phyloP scores from a whole-genome alignment of 2,797 vertebrate genomes.

The Phoxinus dragarum region DNA sequence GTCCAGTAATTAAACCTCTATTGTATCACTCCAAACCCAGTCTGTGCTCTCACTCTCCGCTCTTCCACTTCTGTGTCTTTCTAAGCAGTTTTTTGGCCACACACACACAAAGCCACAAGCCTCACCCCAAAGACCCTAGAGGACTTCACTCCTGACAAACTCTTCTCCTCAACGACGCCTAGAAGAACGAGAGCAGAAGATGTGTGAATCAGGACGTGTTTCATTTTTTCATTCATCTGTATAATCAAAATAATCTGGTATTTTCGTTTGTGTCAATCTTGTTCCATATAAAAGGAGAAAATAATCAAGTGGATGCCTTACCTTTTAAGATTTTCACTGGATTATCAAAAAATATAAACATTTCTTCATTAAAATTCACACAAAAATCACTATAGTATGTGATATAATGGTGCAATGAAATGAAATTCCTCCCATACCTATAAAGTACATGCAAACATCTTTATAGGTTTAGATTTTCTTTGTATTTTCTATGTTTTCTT shows the following conservation, averaged over 20 bases:
- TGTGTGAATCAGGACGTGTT: background rate
- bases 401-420: background rate
- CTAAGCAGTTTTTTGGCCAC: constrained; percentile 8
- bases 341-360: background rate
- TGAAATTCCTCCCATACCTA: background rate
- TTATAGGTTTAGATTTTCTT: background rate
- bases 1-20: constrained; percentile 20
- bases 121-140: background rate
- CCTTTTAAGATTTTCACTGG: background rate
- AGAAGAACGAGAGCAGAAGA: background rate
- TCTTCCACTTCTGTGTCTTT: constrained; percentile 10
- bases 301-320: background rate
- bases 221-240: background rate
- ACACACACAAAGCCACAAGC: too few relatives aligned
- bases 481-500: background rate
- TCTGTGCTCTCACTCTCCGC: constrained; percentile 16
- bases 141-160: background rate
- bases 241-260: too few relatives aligned
- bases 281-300: background rate
- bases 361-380: background rate
- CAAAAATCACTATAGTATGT: background rate
- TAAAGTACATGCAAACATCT: background rate
- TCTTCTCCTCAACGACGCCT: background rate
- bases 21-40: constrained; percentile 9
- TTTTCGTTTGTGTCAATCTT: background rate